Evolutionary conservation across 1,140 invertebrate genomes (phyloP), one percentile per base, ranked within the genome.

Genomic region (Drosophila murphyi): DNA sequence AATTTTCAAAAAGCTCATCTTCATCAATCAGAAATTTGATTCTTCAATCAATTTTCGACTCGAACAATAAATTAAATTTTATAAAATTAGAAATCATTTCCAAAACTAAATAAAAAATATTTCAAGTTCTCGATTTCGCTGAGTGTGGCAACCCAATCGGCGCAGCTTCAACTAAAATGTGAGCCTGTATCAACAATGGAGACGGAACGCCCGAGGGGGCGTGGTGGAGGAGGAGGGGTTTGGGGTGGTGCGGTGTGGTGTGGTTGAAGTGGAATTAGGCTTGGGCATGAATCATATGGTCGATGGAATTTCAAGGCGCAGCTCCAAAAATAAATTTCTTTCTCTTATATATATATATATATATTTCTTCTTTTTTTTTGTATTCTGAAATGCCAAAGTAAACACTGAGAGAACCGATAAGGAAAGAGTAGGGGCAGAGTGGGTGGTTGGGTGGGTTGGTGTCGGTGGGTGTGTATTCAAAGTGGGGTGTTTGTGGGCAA

Each of bases 261-360:
- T 20, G 20, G 20, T 20, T 20, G 20, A n/a, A 5, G 5, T 6
- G 4, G 32, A 48, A 70, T 48, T 50, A 59, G 75, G 74, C 37
- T 50, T 47, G 62, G 65, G 64, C 63, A 65, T 77, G 83, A 87
- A 82, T 88, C 76, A 87, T 86, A 63, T 76, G 68, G 72, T 76
- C 79, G 82, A 82, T 79, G 79, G 79, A 87, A 79, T 82, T 79
- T 68, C 81, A 78, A 78, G 78, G 77, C 72, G 64, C 74, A 82
- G 75, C 71, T 60, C 75, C 61, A 85, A 85, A 37, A 43, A 43
- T 43, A 43, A 76, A 67, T 72, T 51, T 45, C 28, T 8, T 29
- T 32, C 8, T n/a, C 37, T 43, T 37, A 5, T 20, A 20, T 20
- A 20, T 20, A 20, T 20, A 20, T 20, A 20, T 20, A 20, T 20